Evolutionary conservation across 2,797 vertebrate species (phyloP).

Genomic region (Anableps anableps): DNA sequence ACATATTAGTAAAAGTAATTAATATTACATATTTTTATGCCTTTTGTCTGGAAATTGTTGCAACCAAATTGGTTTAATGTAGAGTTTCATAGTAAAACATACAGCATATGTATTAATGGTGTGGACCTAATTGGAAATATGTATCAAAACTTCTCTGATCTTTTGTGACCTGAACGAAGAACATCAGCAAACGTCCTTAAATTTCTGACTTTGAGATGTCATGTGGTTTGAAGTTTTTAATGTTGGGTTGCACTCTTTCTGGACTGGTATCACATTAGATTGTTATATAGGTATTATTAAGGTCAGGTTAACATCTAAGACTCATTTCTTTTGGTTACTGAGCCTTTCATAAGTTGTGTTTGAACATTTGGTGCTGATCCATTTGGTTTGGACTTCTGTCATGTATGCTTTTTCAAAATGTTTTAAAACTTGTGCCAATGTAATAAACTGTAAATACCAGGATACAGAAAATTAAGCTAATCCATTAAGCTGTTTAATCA

Average conservation of each 20-base stretch:
- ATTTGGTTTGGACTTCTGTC: neutral
- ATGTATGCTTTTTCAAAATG: too few relatives aligned
- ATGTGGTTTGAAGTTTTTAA: neutral
- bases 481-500: neutral
- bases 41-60: neutral
- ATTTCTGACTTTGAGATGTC: neutral
- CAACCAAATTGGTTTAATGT: neutral
- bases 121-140: too few relatives aligned
- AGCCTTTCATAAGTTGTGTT: neutral
- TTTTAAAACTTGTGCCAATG: too few relatives aligned
- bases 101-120: neutral
- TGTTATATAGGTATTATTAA: neutral
- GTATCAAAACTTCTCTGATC: neutral
- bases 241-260: neutral
- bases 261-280: neutral
- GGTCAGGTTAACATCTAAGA: neutral
- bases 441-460: neutral
- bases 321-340: neutral
- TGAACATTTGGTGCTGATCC: neutral
- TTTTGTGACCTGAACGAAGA: neutral
- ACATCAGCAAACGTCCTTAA: neutral
- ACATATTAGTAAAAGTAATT: neutral
- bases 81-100: neutral
- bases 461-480: neutral
- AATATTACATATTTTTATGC: neutral